Evolutionary conservation across 2,113 vertebrate species (phyloP).

Genomic region (Cervus canadensis): DNA sequence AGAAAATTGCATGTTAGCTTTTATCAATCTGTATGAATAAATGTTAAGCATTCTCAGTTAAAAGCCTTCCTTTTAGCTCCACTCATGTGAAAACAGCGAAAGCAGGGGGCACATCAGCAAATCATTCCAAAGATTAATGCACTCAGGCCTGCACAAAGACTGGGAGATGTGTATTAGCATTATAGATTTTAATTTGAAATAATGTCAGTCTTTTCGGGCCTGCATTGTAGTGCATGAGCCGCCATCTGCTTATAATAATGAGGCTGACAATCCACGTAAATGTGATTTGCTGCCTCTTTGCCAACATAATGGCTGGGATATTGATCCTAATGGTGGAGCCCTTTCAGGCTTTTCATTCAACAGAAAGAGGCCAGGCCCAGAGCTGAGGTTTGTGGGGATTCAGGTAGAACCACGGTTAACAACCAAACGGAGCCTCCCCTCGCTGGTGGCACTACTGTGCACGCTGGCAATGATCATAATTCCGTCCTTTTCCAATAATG

Average conservation of each 20-base stretch:
- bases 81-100: constrained; percentile 81
- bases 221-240: constrained; percentile 86
- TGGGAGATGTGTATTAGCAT: constrained; percentile 90
- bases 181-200: constrained; percentile 99
- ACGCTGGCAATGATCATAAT: accelerated
- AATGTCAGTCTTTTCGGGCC: constrained; percentile 90
- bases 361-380: constrained; percentile 77
- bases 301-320: constrained; percentile 89
- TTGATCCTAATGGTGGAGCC: constrained; percentile 90
- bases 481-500: accelerated
- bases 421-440: neutral
- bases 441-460: accelerated
- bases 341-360: constrained; percentile 86
- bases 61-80: constrained; percentile 80
- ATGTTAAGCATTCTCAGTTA: constrained; percentile 79
- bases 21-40: constrained; percentile 82
- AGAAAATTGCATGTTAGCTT: constrained; percentile 82
- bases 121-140: constrained; percentile 85
- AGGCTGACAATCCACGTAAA: constrained; percentile 92
- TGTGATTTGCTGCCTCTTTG: constrained; percentile 92
- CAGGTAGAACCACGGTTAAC: neutral
- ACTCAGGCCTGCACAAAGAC: constrained; percentile 83
- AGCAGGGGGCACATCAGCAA: constrained; percentile 75
- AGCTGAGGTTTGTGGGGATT: constrained; percentile 52
- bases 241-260: constrained; percentile 98